Percentiles rank a stretch among this genome's conserved stretches.
phyloP scores from a whole-genome alignment of 2,888 invertebrate species.

The Byasa hedistus region DNA sequence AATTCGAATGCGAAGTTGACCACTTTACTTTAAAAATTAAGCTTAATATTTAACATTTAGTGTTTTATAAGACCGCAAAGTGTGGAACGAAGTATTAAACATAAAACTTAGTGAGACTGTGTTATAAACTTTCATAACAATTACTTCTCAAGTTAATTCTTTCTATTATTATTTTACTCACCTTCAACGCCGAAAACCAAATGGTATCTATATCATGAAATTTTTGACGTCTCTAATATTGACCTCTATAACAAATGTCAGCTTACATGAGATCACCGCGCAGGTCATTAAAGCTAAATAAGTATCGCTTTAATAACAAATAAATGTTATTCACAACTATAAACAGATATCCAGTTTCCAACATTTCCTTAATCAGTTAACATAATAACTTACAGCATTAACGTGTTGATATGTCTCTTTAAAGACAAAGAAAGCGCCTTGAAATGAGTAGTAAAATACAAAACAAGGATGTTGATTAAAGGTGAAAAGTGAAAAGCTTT shows the following conservation, averaged over 20 bases:
- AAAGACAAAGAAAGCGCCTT: slow-evolving; percentile 19
- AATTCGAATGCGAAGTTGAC: not conserved
- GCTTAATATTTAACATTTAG: not conserved
- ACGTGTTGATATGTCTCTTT: not conserved
- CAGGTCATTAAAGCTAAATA: slow-evolving; percentile 12
- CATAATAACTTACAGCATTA: slow-evolving; percentile 22
- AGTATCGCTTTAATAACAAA: slow-evolving; percentile 16
- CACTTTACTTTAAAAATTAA: not conserved
- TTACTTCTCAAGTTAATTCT: not conserved
- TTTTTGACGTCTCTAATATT: not conserved
- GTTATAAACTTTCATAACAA: too few species aligned
- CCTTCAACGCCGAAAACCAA: too few species aligned
- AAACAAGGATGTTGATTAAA: not conserved
- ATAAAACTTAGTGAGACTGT: too few species aligned
- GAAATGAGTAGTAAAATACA: slow-evolving; percentile 1
- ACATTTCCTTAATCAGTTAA: slow-evolving; percentile 24
- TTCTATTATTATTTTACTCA: too few species aligned
- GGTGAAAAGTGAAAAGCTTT: not conserved
- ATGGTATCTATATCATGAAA: too few species aligned
- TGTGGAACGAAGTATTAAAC: too few species aligned
- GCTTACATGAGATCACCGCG: slow-evolving; percentile 9
- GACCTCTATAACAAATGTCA: slow-evolving; percentile 16
- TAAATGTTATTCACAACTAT: slow-evolving; percentile 18
- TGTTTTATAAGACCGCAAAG: too few species aligned
- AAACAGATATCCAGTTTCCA: slow-evolving; percentile 23